Base-by-base conservation (phyloP, 37 sponge, comb jelly and placozoan genomes). In the Tethya wilhelma region DNA sequence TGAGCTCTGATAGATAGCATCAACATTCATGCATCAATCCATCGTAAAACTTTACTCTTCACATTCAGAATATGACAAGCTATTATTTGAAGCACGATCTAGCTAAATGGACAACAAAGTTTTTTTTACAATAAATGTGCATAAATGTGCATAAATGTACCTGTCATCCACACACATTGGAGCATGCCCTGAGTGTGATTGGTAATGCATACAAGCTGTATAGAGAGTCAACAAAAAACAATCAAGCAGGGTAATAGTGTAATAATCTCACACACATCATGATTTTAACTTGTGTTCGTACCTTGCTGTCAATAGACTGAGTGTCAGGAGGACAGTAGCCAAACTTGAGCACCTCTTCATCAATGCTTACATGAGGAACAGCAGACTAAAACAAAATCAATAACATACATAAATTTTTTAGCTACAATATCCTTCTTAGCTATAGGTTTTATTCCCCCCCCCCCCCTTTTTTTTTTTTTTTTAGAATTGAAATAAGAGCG, bases 121-220 rank as follows among this genome's bases (percentile, higher is more conserved):
- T 37, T 9, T 8, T 4, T 8, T 4, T 67, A 39, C 37, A 36
- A 36, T 36, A 67, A 4, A 6, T 60, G 28, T 6, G 28, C 22
- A 60, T 7, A 60, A 23, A 23, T n/a, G n/a, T 7, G 22, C 6
- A 23, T 25, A 17, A 49, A 2, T 31, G 72, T 43, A 87, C 94
- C 84, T 43, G 81, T 75, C 57, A 74, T 80, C 94, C 94, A 93
- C 9, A 79, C 69, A 29, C 90, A 89, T 49, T 17, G 59, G 28
- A 93, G 64, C 30, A 44, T 82, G 2, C 90, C 90, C 33, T 77
- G 23, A 29, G 93, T 92, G 62, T 93, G 90, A 67, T 92, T 96
- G 57, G 83, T 89, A 4, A 93, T 44, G 25, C 73, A 80, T 20
- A 92, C 77, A 2, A 74, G 56, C 89, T 88, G 69, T 28, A 28